phyloP scores from a whole-genome alignment of 2,113 vertebrate species.

The Tupaia tana region DNA sequence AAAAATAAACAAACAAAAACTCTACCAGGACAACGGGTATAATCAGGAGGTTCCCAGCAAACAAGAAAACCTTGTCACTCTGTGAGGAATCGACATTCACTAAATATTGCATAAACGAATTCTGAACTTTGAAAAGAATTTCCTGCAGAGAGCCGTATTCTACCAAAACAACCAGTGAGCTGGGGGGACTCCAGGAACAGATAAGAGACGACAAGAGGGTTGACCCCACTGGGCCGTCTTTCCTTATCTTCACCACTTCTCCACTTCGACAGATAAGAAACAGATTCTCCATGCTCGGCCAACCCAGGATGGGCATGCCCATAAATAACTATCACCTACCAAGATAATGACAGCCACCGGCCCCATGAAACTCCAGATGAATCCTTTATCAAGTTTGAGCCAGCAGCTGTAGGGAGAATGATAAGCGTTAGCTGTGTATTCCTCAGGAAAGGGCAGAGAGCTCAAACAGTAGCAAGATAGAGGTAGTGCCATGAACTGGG shows the following conservation, averaged over 20 bases:
- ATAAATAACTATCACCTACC: constrained; percentile 81
- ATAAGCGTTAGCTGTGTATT: background rate
- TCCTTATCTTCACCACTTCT: background rate
- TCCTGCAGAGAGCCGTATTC: background rate
- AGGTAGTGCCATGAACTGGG: background rate
- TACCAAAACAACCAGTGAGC: background rate
- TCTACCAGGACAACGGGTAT: background rate
- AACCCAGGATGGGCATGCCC: background rate
- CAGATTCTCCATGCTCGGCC: background rate
- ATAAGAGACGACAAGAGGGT: fast-evolving
- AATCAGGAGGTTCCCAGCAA: background rate
- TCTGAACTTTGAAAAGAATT: background rate
- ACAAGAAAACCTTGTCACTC: background rate
- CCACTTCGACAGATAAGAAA: background rate
- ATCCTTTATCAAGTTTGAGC: constrained; percentile 80
- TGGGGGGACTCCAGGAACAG: background rate
- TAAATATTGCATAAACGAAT: background rate
- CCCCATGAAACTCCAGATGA: constrained; percentile 88
- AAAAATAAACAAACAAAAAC: too few species aligned
- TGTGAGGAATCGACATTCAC: background rate
- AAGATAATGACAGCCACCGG: constrained; percentile 85
- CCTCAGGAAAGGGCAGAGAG: background rate
- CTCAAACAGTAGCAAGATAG: background rate
- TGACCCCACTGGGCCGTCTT: background rate
- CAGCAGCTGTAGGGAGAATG: constrained; percentile 86